Evolutionary conservation across 2,797 vertebrate species (phyloP).

Genomic region (Pseudochirops cupreus): DNA sequence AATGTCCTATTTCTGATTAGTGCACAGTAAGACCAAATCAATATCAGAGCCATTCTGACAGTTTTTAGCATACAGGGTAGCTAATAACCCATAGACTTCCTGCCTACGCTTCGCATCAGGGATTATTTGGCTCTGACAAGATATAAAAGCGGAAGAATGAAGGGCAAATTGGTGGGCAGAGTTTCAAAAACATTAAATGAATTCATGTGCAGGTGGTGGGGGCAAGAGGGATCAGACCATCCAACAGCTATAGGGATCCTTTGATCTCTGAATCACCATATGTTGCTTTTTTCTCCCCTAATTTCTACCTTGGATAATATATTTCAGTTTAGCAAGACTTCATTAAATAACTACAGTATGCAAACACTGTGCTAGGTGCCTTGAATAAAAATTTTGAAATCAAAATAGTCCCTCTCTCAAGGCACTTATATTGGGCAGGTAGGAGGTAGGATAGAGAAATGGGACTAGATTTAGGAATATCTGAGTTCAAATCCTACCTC

Average conservation of each 20-base stretch:
- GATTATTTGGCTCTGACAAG: not conserved
- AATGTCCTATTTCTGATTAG: conserved; percentile 3
- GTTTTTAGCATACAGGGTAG: not conserved
- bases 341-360: not conserved
- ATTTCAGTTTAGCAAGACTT: not conserved
- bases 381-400: not conserved
- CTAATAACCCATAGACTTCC: not conserved
- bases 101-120: not conserved
- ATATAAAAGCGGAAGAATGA: not conserved
- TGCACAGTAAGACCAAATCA: conserved; percentile 8
- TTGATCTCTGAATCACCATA: not conserved
- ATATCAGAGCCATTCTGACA: not conserved
- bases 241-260: not conserved
- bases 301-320: not conserved
- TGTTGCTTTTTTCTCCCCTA: not conserved
- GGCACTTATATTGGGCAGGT: not conserved
- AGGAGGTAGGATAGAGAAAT: not conserved
- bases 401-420: not conserved
- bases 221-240: not conserved
- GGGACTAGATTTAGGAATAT: not conserved
- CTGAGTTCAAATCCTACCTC: not conserved
- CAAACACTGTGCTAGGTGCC: not conserved
- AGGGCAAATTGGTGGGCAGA: not conserved
- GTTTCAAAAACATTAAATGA: not conserved
- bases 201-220: not conserved